phyloP scores from a whole-genome alignment of 2,113 vertebrate genomes.

The Petrocephalus zakoni region DNA sequence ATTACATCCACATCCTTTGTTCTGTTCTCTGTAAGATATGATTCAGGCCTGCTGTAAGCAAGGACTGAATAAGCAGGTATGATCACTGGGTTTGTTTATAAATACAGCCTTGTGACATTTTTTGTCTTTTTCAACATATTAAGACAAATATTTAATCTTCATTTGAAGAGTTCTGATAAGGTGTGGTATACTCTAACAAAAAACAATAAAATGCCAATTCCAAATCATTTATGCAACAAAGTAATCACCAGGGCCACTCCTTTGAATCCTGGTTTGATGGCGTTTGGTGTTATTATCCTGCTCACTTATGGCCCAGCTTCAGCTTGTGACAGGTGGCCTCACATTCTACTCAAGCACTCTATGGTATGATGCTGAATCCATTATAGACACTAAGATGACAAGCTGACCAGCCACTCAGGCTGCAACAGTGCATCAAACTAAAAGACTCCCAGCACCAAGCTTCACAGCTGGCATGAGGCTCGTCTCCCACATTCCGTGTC shows the following conservation, averaged over 20 bases:
- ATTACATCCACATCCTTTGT: not conserved
- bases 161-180: not conserved
- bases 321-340: not conserved
- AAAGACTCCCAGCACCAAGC: not conserved
- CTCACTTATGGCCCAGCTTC: not conserved
- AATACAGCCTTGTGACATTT: not conserved
- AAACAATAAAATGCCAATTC: not conserved
- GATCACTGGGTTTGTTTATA: not conserved
- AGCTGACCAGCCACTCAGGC: not conserved
- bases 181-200: not conserved
- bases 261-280: not conserved
- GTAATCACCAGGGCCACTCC: not conserved
- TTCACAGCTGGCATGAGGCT: not conserved
- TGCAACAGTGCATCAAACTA: not conserved
- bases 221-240: not conserved
- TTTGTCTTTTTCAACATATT: conserved; percentile 1
- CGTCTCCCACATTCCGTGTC: too few relatives aligned
- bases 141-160: not conserved
- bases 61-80: not conserved
- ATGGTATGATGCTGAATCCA: not conserved
- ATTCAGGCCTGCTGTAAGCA: not conserved
- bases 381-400: not conserved
- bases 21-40: not conserved
- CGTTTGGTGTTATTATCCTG: not conserved
- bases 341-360: not conserved